Percentiles rank a stretch among this genome's conserved stretches.
These are phyloP conservation scores for Drosophila nannoptera DNA, from an alignment of 1,140 invertebrate species.

Conservation along the genomic window DNA sequence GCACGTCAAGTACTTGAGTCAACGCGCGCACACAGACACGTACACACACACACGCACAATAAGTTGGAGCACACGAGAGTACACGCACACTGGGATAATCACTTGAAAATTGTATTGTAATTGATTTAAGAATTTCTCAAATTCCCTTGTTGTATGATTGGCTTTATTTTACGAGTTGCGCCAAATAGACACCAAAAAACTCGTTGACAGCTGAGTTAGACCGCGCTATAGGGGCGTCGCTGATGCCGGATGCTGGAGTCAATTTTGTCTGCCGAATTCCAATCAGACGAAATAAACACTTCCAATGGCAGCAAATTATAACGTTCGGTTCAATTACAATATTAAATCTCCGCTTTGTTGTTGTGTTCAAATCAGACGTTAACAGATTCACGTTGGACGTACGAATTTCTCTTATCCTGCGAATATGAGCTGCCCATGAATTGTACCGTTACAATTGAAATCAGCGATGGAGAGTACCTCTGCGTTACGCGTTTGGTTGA, in stretches of 20 bases:
- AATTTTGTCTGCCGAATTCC: too few species aligned
- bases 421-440: constrained; percentile 1
- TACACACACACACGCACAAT: constrained; percentile 1
- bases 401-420: constrained; percentile 3
- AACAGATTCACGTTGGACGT: neutral
- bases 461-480: constrained; percentile 57
- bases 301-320: constrained; percentile 1
- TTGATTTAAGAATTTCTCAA: too few species aligned
- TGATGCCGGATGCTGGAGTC: too few species aligned
- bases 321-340: neutral
- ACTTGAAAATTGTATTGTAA: too few species aligned
- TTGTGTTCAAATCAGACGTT: too few species aligned
- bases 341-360: neutral
- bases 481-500: constrained; percentile 57
- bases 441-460: constrained; percentile 15
- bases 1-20: too few species aligned
- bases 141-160: too few species aligned
- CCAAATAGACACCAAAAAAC: too few species aligned
- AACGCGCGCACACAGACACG: constrained; percentile 2
- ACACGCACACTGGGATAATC: neutral
- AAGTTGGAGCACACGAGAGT: neutral
- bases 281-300: constrained; percentile 41
- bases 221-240: too few species aligned
- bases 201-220: too few species aligned
- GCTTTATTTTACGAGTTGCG: too few species aligned